phyloP scores from a whole-genome alignment of 2,888 invertebrate genomes.

The Nematopogon swammerdamellus region DNA sequence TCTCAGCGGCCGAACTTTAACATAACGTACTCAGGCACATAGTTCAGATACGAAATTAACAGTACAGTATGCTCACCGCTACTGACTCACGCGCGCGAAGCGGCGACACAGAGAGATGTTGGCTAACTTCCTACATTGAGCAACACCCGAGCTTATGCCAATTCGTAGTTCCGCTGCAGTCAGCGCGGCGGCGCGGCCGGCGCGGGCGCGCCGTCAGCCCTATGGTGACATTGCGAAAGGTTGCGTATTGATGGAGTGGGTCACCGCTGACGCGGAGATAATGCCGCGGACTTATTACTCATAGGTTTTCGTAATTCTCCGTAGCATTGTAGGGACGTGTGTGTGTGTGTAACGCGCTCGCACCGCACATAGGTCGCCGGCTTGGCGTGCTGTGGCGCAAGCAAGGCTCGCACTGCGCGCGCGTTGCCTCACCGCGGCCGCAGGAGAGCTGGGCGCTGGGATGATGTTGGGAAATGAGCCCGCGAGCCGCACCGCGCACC shows the following conservation, averaged over 20 bases:
- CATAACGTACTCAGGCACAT: no score
- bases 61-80: no score
- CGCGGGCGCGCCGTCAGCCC: constrained; percentile 16
- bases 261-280: background rate
- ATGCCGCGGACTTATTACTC: constrained; percentile 21
- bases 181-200: background rate
- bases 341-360: constrained; percentile 1
- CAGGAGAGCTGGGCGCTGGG: background rate
- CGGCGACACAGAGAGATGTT: no score
- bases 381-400: constrained; percentile 46
- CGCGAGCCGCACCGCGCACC: background rate
- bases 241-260: background rate
- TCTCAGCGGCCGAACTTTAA: no score
- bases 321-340: constrained; percentile 45
- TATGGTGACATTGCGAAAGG: constrained; percentile 14
- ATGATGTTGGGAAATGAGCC: background rate
- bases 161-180: background rate
- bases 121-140: background rate
- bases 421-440: constrained; percentile 43
- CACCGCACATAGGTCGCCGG: constrained; percentile 23
- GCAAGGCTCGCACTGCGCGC: constrained; percentile 12
- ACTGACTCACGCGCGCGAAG: no score
- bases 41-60: no score
- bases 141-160: no score
- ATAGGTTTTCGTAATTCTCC: constrained; percentile 48